Evolutionary conservation across 2,888 invertebrate genomes (phyloP).

Genomic region (Lottia gigantea): DNA sequence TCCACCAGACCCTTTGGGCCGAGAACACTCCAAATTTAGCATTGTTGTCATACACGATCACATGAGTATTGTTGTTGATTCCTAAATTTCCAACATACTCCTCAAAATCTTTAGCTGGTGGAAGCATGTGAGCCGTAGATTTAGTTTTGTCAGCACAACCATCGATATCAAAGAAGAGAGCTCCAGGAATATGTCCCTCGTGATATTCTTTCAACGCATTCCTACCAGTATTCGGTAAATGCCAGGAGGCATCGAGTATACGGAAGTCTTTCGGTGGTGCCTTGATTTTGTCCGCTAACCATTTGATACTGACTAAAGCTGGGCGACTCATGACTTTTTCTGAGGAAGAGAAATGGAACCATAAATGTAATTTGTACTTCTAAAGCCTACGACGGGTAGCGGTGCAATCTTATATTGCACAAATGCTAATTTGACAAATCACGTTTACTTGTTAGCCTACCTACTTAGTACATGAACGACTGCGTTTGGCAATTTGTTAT

Average conservation of each 20-base stretch:
- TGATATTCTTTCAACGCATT: slow-evolving; percentile 49
- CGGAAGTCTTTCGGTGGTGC: slow-evolving; percentile 37
- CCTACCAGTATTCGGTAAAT: slow-evolving; percentile 51
- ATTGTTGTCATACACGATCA: slow-evolving; percentile 61
- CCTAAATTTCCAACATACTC: slow-evolving; percentile 59
- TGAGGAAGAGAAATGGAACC: neutral
- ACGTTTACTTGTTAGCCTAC: no score
- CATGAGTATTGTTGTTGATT: slow-evolving; percentile 55
- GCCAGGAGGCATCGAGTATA: slow-evolving; percentile 61
- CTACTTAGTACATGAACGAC: no score
- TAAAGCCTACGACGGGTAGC: no score
- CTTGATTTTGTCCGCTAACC: slow-evolving; percentile 25
- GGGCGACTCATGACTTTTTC: neutral
- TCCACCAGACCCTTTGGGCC: slow-evolving; percentile 63
- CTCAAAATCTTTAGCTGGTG: slow-evolving; percentile 48
- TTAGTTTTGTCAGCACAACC: slow-evolving; percentile 53
- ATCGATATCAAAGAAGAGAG: slow-evolving; percentile 62
- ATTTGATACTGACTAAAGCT: slow-evolving; percentile 30
- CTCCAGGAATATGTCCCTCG: slow-evolving; percentile 59
- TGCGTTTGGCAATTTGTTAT: no score
- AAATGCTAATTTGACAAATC: no score
- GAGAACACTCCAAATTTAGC: slow-evolving; percentile 51
- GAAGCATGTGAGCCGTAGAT: slow-evolving; percentile 56
- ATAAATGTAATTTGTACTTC: no score
- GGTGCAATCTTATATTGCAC: no score